These are phyloP conservation scores for Chrysaora quinquecirrha DNA, from an alignment of 30 jellyfish, hydroid and myxozoan species.

Conservation along the genomic window DNA sequence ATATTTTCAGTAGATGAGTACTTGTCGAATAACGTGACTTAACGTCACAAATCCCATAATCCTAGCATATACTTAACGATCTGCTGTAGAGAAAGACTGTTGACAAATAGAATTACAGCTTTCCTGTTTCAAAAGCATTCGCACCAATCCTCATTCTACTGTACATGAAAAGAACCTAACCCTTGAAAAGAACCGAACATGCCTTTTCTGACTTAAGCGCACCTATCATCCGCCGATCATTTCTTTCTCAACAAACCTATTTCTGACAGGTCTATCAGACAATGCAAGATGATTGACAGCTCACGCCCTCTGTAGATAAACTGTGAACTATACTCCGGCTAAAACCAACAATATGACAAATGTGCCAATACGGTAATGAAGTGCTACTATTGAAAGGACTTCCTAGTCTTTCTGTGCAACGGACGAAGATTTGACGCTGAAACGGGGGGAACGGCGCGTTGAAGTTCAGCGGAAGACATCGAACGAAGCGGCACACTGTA, in stretches of 20 bases:
- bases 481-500: no score
- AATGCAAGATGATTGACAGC: conserved; percentile 38
- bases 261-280: conserved; percentile 25
- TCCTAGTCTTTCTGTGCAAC: neutral
- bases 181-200: conserved; percentile 65
- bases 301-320: conserved; percentile 65
- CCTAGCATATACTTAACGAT: conserved; percentile 83
- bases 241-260: no score
- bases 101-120: conserved; percentile 78
- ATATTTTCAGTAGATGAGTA: no score
- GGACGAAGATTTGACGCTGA: neutral
- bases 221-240: conserved; percentile 62
- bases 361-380: conserved; percentile 53
- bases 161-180: conserved; percentile 49
- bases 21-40: conserved; percentile 77
- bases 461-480: no score
- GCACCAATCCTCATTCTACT: conserved; percentile 58
- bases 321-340: conserved; percentile 44
- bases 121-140: conserved; percentile 79
- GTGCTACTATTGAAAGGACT: conserved; percentile 31
- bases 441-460: conserved; percentile 1
- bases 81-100: conserved; percentile 63
- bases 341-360: conserved; percentile 53
- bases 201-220: conserved; percentile 48
- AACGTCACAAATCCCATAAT: conserved; percentile 50